Conservation (phyloP, 2,113 vertebrate genomes). For the Trogon surrucura region DNA sequence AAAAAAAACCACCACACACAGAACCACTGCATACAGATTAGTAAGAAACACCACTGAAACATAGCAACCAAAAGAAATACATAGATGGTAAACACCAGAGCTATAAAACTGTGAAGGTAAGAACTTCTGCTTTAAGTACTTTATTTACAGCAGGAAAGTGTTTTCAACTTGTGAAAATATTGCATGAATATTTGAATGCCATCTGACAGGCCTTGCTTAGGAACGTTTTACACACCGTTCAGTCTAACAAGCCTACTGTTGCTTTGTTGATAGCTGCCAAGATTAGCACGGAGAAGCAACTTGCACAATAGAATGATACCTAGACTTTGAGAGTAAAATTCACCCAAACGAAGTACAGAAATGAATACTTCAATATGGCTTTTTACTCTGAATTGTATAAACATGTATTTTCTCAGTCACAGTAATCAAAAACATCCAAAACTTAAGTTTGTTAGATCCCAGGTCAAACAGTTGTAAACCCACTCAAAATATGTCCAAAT, state of each 20-base stretch:
- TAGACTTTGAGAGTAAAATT: not conserved
- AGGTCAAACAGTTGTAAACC: not conserved
- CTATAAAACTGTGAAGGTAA: not conserved
- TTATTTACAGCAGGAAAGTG: not conserved
- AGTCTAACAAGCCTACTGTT: slow-evolving; percentile 8
- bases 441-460: not conserved
- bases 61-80: not conserved
- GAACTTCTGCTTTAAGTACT: not conserved
- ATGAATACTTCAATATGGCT: not conserved
- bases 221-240: not conserved
- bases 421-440: not conserved
- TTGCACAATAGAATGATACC: not conserved
- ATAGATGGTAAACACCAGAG: not conserved
- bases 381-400: not conserved
- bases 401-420: not conserved
- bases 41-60: not conserved
- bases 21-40: not conserved
- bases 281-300: not conserved
- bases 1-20: not conserved
- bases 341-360: not conserved
- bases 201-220: not conserved
- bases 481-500: not conserved
- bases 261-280: slow-evolving; percentile 1
- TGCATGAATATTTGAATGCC: not conserved
- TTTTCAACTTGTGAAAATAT: not conserved